Evolutionary conservation across 2,113 vertebrate genomes (phyloP).

Genomic region (Empidonax alnorum): DNA sequence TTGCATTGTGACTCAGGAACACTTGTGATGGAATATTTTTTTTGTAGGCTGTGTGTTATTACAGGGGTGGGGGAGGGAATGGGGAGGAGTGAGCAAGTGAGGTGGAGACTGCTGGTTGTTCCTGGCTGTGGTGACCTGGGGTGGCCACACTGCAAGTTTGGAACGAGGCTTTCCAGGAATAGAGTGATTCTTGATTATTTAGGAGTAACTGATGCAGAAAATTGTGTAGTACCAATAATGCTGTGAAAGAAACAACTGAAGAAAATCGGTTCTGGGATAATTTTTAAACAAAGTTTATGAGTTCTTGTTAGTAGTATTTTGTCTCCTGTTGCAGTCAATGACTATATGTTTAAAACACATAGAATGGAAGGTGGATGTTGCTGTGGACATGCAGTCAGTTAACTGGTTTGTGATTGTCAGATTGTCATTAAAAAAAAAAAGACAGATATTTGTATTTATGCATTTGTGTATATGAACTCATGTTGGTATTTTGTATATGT

Average conservation of each 20-base stretch:
- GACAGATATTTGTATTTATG: background rate
- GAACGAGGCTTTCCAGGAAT: background rate
- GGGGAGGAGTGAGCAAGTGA: rapidly evolving
- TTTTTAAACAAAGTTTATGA: background rate
- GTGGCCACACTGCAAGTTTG: background rate
- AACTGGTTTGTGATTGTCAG: background rate
- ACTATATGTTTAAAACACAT: background rate
- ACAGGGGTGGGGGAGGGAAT: rapidly evolving
- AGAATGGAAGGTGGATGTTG: background rate
- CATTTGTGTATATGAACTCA: background rate
- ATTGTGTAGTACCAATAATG: background rate
- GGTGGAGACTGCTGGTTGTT: rapidly evolving
- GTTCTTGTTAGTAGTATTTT: background rate
- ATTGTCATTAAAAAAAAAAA: background rate
- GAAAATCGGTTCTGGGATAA: background rate
- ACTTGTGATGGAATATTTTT: background rate
- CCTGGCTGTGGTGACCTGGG: background rate
- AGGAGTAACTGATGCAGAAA: background rate
- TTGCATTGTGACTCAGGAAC: background rate
- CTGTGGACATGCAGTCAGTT: background rate
- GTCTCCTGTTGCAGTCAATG: background rate
- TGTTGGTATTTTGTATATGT: background rate
- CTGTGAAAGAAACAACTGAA: background rate
- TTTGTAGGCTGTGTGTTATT: background rate
- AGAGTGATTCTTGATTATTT: background rate